phyloP scores from a whole-genome alignment of 1,140 invertebrate species.

The Scaptodrosophila lebanonensis region DNA sequence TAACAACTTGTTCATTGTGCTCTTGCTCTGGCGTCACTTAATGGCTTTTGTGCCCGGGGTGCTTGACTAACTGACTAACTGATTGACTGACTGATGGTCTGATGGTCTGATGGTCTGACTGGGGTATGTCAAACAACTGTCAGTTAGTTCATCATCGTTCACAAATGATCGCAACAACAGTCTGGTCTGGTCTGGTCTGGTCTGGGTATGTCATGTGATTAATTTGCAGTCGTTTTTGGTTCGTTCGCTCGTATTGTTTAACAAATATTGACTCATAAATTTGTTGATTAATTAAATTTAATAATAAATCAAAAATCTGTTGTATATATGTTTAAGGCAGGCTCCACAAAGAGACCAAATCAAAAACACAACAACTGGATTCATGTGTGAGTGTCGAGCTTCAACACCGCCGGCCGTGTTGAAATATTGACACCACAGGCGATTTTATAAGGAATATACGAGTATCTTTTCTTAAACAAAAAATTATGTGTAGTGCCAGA shows the following conservation, averaged over 20 bases:
- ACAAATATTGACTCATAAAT: conserved; percentile 69
- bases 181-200: conserved; percentile 25
- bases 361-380: conserved; percentile 39
- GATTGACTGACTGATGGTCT: too few relatives aligned
- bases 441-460: conserved; percentile 59
- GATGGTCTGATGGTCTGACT: too few relatives aligned
- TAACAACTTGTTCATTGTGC: conserved; percentile 42
- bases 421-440: conserved; percentile 76
- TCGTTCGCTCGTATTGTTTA: conserved; percentile 46
- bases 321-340: conserved; percentile 13
- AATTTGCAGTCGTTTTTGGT: conserved; percentile 62
- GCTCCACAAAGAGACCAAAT: conserved; percentile 6
- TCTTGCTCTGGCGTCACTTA: conserved; percentile 49
- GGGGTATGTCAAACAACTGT: conserved; percentile 73
- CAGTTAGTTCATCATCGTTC: conserved; percentile 66
- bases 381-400: conserved; percentile 27
- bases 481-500: conserved; percentile 28
- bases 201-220: conserved; percentile 58
- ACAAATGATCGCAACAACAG: conserved; percentile 31
- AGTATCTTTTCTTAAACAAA: conserved; percentile 36
- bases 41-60: conserved; percentile 55
- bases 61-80: conserved; percentile 28
- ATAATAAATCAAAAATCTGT: conserved; percentile 65
- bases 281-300: conserved; percentile 73
- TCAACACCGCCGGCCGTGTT: conserved; percentile 73